Evolutionary conservation across 1,140 invertebrate species (phyloP).

Genomic region (Caenorhabditis briggsae): DNA sequence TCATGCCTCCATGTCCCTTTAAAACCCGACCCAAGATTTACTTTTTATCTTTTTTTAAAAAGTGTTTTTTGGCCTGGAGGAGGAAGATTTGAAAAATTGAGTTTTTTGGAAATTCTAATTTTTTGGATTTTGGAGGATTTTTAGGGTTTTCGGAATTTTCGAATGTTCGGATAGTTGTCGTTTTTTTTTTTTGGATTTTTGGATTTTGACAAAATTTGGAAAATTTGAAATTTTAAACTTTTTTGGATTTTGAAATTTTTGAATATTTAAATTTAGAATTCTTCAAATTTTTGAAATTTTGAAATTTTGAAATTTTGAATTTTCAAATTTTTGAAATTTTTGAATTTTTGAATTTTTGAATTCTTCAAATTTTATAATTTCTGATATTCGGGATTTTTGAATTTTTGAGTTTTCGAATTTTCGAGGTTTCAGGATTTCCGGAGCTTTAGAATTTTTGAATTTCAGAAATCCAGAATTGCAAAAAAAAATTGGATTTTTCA

Average conservation of each 20-base stretch:
- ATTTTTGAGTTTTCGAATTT: background rate
- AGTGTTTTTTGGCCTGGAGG: background rate
- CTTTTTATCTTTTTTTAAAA: constrained; percentile 44
- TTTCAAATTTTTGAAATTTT: no score
- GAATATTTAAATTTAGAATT: background rate
- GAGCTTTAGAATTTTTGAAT: background rate
- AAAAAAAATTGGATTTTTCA: no score
- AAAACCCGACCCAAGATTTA: constrained; percentile 19
- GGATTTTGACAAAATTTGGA: background rate
- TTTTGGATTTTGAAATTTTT: no score
- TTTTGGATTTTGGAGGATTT: background rate
- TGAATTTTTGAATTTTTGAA: no score
- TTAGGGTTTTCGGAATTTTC: no score
- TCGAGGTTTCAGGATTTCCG: no score
- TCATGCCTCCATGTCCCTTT: background rate
- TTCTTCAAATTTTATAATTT: no score
- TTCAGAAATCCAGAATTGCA: no score
- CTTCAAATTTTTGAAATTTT: no score
- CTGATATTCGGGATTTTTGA: background rate
- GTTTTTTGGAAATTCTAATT: background rate
- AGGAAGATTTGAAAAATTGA: constrained; percentile 1
- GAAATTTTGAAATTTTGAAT: background rate
- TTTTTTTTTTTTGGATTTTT: background rate
- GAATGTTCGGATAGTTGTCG: no score
- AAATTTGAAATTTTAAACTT: background rate